phyloP scores from a whole-genome alignment of 2,113 vertebrate species.

The Eclectus roratus region DNA sequence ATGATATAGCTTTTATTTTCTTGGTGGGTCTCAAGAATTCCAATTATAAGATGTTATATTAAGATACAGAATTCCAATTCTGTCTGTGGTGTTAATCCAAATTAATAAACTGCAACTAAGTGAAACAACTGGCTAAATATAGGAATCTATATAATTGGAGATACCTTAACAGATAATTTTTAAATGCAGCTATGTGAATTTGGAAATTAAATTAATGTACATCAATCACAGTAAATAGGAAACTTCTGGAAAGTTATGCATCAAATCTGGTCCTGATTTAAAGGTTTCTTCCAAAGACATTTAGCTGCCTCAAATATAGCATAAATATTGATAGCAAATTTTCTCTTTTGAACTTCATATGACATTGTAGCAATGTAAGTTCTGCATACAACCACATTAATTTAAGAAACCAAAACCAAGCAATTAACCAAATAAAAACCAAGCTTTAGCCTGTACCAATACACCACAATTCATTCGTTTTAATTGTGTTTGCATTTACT shows the following conservation, averaged over 20 bases:
- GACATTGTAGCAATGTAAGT: not conserved
- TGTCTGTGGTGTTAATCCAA: not conserved
- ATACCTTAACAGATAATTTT: not conserved
- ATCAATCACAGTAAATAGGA: not conserved
- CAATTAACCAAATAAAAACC: rapidly evolving
- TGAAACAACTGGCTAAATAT: not conserved
- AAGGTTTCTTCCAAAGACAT: not conserved
- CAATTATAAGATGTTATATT: not conserved
- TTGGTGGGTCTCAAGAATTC: not conserved
- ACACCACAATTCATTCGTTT: rapidly evolving
- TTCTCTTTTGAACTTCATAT: not conserved
- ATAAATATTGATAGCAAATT: not conserved
- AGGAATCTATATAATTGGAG: not conserved
- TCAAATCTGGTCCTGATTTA: not conserved
- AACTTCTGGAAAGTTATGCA: not conserved
- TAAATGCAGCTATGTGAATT: not conserved
- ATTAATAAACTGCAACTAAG: not conserved
- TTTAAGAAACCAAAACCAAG: not conserved
- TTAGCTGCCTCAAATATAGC: not conserved
- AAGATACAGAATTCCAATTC: constrained; percentile 28
- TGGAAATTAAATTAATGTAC: not conserved
- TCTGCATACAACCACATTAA: not conserved
- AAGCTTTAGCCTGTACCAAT: not conserved
- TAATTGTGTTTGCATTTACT: not conserved
- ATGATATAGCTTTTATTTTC: not conserved